Conservation (phyloP, 2,888 invertebrate genomes). For the Lasioglossum vierecki region DNA sequence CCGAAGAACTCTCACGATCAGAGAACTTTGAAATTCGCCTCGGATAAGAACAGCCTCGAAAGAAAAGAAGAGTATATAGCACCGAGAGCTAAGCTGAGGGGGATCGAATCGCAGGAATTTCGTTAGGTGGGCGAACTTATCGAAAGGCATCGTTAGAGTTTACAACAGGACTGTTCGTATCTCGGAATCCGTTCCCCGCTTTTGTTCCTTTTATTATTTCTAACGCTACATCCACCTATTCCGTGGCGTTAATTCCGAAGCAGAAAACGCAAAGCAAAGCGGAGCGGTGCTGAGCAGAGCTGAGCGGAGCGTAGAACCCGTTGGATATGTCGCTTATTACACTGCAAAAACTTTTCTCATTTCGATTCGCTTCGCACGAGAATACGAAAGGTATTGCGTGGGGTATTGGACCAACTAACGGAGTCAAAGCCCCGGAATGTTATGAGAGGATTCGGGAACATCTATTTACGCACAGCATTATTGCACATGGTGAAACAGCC, state of each 20-base stretch:
- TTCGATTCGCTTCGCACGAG: slow-evolving; percentile 64
- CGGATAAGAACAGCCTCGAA: background rate
- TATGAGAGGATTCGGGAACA: background rate
- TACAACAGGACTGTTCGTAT: slow-evolving; percentile 15
- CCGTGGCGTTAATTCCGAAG: slow-evolving; percentile 50
- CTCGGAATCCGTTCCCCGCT: slow-evolving; percentile 24
- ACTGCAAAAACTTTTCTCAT: slow-evolving; percentile 80
- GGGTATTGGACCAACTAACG: slow-evolving; percentile 45
- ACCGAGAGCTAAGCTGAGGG: background rate
- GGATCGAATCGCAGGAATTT: slow-evolving; percentile 34
- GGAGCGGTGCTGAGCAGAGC: background rate
- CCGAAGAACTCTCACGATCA: background rate
- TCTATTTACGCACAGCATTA: slow-evolving; percentile 14
- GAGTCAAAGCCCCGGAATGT: slow-evolving; percentile 23
- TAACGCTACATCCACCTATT: slow-evolving; percentile 45
- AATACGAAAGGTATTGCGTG: slow-evolving; percentile 58
- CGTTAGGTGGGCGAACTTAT: slow-evolving; percentile 4
- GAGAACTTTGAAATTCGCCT: background rate
- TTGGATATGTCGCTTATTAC: slow-evolving; percentile 75
- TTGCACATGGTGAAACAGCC: slow-evolving; percentile 10
- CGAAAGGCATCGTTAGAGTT: slow-evolving; percentile 29
- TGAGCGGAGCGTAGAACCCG: background rate
- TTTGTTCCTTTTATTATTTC: slow-evolving; percentile 58
- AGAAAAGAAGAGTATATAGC: background rate
- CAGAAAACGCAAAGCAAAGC: background rate